Evolutionary conservation across 1,140 invertebrate species (phyloP).

Genomic region (Zaprionus ornatus): DNA sequence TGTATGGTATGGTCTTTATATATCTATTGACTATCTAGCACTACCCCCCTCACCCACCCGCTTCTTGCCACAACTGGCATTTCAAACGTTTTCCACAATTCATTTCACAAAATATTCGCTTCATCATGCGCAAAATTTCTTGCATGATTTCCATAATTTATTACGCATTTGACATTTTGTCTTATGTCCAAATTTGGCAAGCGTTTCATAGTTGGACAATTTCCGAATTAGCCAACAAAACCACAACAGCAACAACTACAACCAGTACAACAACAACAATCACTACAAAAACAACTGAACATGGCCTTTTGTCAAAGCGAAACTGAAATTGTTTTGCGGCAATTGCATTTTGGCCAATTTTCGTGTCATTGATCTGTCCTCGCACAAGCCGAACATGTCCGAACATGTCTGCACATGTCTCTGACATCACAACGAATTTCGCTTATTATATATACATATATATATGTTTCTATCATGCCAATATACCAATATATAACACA

Average conservation of each 20-base stretch:
- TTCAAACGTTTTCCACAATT: not conserved
- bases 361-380: slow-evolving; percentile 65
- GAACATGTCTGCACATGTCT: not conserved
- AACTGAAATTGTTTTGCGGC: slow-evolving; percentile 1
- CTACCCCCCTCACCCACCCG: not conserved
- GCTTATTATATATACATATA: slow-evolving; percentile 4
- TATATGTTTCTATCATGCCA: slow-evolving; percentile 2
- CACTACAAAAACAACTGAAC: slow-evolving; percentile 12
- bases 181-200: slow-evolving; percentile 65
- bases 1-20: not conserved
- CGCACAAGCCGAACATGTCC: slow-evolving; percentile 6
- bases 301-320: slow-evolving; percentile 43
- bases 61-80: not conserved
- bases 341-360: slow-evolving; percentile 62
- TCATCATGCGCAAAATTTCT: slow-evolving; percentile 5
- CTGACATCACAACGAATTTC: slow-evolving; percentile 9
- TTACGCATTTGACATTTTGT: slow-evolving; percentile 69
- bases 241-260: slow-evolving; percentile 35
- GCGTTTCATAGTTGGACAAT: slow-evolving; percentile 59
- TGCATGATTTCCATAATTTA: slow-evolving; percentile 37
- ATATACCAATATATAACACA: too few relatives aligned
- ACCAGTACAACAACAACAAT: slow-evolving; percentile 33
- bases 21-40: not conserved
- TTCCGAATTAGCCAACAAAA: slow-evolving; percentile 63
- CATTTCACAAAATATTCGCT: not conserved